Conservation (phyloP, 2,113 vertebrate genomes). For the Platycercus adscitus region DNA sequence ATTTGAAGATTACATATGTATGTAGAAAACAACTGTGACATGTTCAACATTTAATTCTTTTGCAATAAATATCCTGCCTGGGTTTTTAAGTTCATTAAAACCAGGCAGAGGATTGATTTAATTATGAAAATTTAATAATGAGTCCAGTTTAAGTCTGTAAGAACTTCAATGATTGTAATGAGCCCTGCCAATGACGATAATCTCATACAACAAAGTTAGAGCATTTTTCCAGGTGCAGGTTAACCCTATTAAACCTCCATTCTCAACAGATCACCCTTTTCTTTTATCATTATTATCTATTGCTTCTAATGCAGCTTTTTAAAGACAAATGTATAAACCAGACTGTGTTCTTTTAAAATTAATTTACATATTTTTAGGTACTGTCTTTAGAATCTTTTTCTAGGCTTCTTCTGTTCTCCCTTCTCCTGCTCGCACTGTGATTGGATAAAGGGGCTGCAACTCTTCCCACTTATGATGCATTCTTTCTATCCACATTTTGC, state of each 20-base stretch:
- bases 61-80: slow-evolving; percentile 4
- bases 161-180: not conserved
- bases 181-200: not conserved
- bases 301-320: not conserved
- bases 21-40: not conserved
- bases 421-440: not conserved
- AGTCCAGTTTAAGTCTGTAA: not conserved
- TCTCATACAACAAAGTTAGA: not conserved
- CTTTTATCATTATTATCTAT: not conserved
- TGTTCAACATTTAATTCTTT: not conserved
- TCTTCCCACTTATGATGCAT: not conserved
- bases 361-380: not conserved
- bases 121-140: not conserved
- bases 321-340: not conserved
- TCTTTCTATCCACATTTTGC: not conserved
- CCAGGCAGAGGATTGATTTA: not conserved
- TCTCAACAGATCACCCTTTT: not conserved
- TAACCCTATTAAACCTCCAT: not conserved
- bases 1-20: slow-evolving; percentile 23
- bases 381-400: not conserved
- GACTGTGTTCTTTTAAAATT: not conserved
- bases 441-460: not conserved
- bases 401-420: not conserved
- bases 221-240: not conserved
- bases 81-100: not conserved